Evolutionary conservation across 1,140 invertebrate species (phyloP), one percentile per base, ranked within the genome.

Genomic region (Hycleus cichorii): DNA sequence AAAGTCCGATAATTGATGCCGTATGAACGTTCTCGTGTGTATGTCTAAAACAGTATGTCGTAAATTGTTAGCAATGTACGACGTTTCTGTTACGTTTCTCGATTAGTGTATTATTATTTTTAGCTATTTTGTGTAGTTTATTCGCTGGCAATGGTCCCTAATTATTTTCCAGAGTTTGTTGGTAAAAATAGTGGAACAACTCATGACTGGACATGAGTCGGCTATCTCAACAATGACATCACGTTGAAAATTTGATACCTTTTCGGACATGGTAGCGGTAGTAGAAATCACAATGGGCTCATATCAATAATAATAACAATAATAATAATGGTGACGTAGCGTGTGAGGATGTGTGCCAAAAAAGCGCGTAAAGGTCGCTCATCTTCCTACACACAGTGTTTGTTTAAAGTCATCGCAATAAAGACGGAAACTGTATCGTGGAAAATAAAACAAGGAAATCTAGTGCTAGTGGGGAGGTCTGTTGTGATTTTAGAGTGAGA

Each of bases 181-280:
- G 51, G 38, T 58, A 64, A 64, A 64, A 60, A 60, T 64, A 64
- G 52, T 6, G 9, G 45, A n/a, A 11, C 42, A 48, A 58, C 59
- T 64, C 62, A 64, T 60, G 48, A 32, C 18, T 18, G 47, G 62
- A 47, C 62, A 49, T 52, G 48, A 59, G 62, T 57, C 57, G 62
- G 38, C 45, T 43, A 54, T 64, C 59, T 59, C 60, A 64, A 62
- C 63, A 64, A 46, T 32, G 51, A 27, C 25, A 48, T 24, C 49
- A 47, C 58, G 57, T 57, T 57, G 60, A 65, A 64, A 32, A 32
- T 32, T 64, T 66, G 60, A 51, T 62, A 62, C 66, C 66, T 64
- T 68, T 66, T 64, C 58, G 18, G 18, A 18, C 18, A 18, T 47
- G 66, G 66, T 66, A 64, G 65, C 59, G 57, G 32, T 32, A 32